Base-by-base conservation (phyloP, 2,113 vertebrate genomes). In the Rhinopomastus cyanomelas region DNA sequence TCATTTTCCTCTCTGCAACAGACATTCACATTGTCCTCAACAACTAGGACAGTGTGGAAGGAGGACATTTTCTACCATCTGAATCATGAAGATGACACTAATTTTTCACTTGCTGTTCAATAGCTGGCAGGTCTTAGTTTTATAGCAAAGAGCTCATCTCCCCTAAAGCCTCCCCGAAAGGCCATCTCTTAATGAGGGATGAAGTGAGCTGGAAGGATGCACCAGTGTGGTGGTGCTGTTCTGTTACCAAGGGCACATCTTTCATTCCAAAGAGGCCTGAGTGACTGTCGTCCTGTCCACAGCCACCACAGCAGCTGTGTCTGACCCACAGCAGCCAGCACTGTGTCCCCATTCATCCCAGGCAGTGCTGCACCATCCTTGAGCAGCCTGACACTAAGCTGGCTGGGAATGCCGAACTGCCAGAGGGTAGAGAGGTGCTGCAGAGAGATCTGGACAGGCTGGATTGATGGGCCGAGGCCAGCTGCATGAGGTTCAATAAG, bases 261-360 rank as follows among this genome's bases (percentile, higher is more conserved):
- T 82, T 90, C 81, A 87, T 48, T 79, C 81, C 91, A 65, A 71
- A 60, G 61, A 81, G 51, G 68, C 36, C 74, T 81, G 81, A 84
- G 62, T 46, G 89, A 74, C 74, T 34, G 73, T 68, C 46, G 53
- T 77, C 34, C 88, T 61, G 77, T 9, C 1, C 37, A 48, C 9
- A 60, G 61, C 60, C 72, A 90, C 29, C 60, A 73, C 42, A 74
- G 71, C 23, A 76, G 80, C 68, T 6, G 26, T 68, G 62, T 71
- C 26, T 20, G 74, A 51, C 72, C 48, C 56, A 48, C 37, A 88
- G 44, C 46, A 82, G 85, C 26, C 1, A 1, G 22, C 65, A n/a
- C 66, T 83, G 65, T 51, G 52, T 72, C 86, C 61, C 67, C 80
- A 69, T 9, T 77, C 51, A 57, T 15, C 39, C 62, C 86, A 71